Evolutionary conservation across 1,140 invertebrate species (phyloP).

Genomic region (Eumaeus atala): DNA sequence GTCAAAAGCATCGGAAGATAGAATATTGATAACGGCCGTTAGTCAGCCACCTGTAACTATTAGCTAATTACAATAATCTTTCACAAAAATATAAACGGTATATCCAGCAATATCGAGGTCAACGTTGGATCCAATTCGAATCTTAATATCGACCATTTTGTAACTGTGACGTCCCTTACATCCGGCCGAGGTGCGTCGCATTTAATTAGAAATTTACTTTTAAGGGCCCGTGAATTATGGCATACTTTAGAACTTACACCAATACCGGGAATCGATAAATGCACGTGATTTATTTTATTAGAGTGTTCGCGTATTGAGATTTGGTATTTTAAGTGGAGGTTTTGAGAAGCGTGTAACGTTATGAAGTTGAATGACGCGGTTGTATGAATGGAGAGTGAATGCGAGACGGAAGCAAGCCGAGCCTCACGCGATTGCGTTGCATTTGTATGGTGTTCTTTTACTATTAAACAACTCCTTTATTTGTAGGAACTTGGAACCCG

Average conservation of each 20-base stretch:
- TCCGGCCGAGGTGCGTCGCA: conserved; percentile 39
- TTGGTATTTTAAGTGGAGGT: not conserved
- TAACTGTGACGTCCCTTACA: conserved; percentile 39
- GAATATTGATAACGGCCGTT: no score
- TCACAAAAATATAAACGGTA: no score
- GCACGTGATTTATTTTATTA: conserved; percentile 55
- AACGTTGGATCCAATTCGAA: conserved; percentile 26
- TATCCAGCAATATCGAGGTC: not conserved
- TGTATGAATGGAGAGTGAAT: conserved; percentile 13
- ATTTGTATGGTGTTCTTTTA: no score
- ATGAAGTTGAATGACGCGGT: conserved; percentile 11
- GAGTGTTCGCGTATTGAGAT: conserved; percentile 11
- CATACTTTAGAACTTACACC: conserved; percentile 45
- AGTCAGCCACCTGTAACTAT: no score
- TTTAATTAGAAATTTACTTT: conserved; percentile 62
- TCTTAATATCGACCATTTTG: conserved; percentile 49
- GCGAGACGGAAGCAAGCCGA: conserved; percentile 4
- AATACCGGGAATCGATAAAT: conserved; percentile 59
- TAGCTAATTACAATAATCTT: not conserved
- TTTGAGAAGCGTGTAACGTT: conserved; percentile 4
- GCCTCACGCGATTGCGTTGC: not conserved
- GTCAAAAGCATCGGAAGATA: no score
- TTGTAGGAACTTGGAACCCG: no score
- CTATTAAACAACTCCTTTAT: no score
- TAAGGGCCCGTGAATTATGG: conserved; percentile 61